Conservation (phyloP, 1,140 invertebrate species). For the Drosophila cardini region DNA sequence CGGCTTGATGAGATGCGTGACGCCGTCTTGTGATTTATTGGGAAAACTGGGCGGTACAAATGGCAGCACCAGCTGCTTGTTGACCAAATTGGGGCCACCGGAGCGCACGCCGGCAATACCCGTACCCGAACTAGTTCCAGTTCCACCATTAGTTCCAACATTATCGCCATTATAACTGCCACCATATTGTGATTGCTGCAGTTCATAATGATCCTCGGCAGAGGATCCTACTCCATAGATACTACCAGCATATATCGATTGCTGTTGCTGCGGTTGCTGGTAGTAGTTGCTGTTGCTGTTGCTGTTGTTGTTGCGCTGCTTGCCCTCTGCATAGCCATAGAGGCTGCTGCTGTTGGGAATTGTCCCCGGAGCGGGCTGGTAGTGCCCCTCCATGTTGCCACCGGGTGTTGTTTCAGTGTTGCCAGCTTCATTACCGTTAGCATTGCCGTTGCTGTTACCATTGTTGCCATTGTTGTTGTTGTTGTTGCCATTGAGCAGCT, state of each 20-base stretch:
- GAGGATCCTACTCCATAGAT: constrained; percentile 67
- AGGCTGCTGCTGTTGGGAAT: constrained; percentile 38
- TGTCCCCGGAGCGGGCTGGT: constrained; percentile 26
- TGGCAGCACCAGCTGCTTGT: constrained; percentile 92
- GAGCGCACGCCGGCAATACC: constrained; percentile 52
- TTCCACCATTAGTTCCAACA: constrained; percentile 26
- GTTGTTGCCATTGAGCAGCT: constrained; percentile 76
- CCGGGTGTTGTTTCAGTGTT: constrained; percentile 8
- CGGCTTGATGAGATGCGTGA: constrained; percentile 94
- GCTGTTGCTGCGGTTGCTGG: constrained; percentile 47
- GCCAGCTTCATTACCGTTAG: constrained; percentile 31
- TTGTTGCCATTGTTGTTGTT: constrained; percentile 26
- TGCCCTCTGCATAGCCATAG: constrained; percentile 65
- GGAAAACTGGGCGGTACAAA: constrained; percentile 96
- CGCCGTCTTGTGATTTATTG: constrained; percentile 87
- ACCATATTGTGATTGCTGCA: constrained; percentile 72
- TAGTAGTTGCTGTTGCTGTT: constrained; percentile 49
- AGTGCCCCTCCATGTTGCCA: constrained; percentile 34
- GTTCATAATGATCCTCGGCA: constrained; percentile 76
- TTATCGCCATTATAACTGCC: constrained; percentile 55
- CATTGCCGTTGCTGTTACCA: constrained; percentile 29
- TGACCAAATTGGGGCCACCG: constrained; percentile 88
- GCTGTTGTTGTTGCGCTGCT: constrained; percentile 39
- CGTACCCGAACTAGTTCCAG: too few species aligned
- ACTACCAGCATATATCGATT: constrained; percentile 49